phyloP scores from a whole-genome alignment of 2,113 vertebrate genomes.

The Hiodon alosoides region DNA sequence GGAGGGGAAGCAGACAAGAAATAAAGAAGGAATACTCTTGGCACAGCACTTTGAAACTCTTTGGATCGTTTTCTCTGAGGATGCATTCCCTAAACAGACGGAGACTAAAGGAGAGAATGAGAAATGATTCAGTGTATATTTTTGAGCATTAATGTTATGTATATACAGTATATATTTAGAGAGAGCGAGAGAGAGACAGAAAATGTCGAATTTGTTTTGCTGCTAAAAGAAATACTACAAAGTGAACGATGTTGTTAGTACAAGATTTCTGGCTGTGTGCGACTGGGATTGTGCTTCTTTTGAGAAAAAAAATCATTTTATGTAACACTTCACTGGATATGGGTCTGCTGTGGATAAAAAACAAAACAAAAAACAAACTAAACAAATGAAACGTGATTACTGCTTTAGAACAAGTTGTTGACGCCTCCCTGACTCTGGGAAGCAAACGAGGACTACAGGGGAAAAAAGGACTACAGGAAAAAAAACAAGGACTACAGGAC shows the following conservation, averaged over 20 bases:
- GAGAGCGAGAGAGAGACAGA: constrained; percentile 31
- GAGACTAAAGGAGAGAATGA: constrained; percentile 44
- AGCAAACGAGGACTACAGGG: constrained; percentile 35
- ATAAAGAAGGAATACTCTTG: constrained; percentile 80
- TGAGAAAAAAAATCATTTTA: constrained; percentile 41
- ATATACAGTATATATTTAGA: constrained; percentile 1
- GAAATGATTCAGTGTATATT: constrained; percentile 57
- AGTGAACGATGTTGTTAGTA: constrained; percentile 33
- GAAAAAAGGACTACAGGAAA: constrained; percentile 28
- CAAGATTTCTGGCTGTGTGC: constrained; percentile 28
- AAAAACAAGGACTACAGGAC: background rate
- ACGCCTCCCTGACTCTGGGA: constrained; percentile 35
- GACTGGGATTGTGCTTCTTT: constrained; percentile 46
- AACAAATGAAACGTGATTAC: background rate
- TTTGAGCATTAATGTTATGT: constrained; percentile 45
- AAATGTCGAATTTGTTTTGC: constrained; percentile 56
- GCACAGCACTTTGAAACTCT: constrained; percentile 93
- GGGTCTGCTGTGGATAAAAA: constrained; percentile 55
- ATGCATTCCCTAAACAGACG: constrained; percentile 83
- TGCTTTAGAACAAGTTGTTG: background rate
- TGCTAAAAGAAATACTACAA: constrained; percentile 51
- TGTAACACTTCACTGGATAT: constrained; percentile 67
- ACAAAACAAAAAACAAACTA: constrained; percentile 43
- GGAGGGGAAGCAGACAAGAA: constrained; percentile 52
- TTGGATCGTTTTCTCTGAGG: constrained; percentile 73